Base-by-base conservation (phyloP, 92 coral and sea anemone species). In the Epizoanthus fatuus region DNA sequence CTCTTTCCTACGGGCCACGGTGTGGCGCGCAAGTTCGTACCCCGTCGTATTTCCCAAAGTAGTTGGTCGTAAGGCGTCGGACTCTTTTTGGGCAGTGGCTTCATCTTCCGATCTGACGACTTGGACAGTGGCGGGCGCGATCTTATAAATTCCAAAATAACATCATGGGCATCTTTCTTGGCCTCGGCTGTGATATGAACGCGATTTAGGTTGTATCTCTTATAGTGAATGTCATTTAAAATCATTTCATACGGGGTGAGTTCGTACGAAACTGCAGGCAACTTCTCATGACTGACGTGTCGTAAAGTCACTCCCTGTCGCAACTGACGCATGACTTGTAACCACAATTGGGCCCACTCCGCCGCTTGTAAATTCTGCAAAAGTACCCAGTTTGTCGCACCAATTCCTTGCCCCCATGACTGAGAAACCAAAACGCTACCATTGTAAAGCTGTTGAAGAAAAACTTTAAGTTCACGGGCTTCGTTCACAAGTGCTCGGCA, bases 271-370 rank as follows among this genome's bases (percentile, higher is more conserved):
- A 75, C 62, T 25, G 95, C 89, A n/a, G 96, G 98, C 39, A 94
- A 75, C 70, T 94, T 94, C 22, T 89, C 75, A 44, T 88, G 92
- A 60, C 79, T 93, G 73, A 92, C 93, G 74, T 79, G 98, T 32
- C 95, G 91, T 35, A 94, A 80, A 69, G 92, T 92, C 69, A 94
- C 98, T 52, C 98, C 98, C 76, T 90, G 92, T 20, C 98, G 87
- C 4, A 94, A 81, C 53, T 94, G 94, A 58, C 87, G 83, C 98
- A 94, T 94, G 15, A 93, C 95, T 87, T 94, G 98, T 13, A 94
- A 92, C 98, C 98, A 94, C 72, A 94, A 88, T 77, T 94, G 93
- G 0, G 98, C 98, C 98, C 98, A 94, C 62, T 94, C 95, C 54
- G 98, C 95, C 22, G 91, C 98, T 74, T 94, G 98, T 13, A 94